Evolutionary conservation across 2,888 invertebrate species (phyloP), one percentile per base, ranked within the genome.

Genomic region (Sarcophaga caerulescens): DNA sequence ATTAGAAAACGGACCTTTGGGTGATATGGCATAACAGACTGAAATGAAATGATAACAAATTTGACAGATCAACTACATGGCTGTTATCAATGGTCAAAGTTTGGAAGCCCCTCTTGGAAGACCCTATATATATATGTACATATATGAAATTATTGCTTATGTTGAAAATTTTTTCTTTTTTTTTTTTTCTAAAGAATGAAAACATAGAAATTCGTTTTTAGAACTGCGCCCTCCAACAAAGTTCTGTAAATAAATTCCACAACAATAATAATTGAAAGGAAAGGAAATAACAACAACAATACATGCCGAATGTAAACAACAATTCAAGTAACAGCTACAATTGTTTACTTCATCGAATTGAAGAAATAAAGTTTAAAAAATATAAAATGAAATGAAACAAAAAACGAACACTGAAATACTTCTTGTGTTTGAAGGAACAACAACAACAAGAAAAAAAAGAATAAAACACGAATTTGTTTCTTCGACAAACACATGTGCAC

Each of bases 331-430:
- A 52, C 71, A 59, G 19, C 14, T 60, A 35, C 68, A 74, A 85
- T 82, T 82, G 80, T 83, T 86, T 82, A 78, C 77, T 77, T 70
- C 69, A 86, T 81, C 85, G 63, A 77, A 74, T 73, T 47, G 52
- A 47, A 76, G 81, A 66, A 59, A 60, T 60, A 76, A 12, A 52
- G 3, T 8, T 35, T 35, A 0, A 52, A 52, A 17, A 52, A 47
- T 1, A 4, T 1, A 3, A 52, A 52, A 14, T 14, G 12, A 52
- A 52, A 14, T 14, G 17, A 52, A 52, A n/a, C n/a, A 1, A 52
- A 14, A 52, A 17, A 52, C 52, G 52, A 52, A 12, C 52, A 52
- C 1, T 44, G n/a, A 66, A 35, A n/a, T 52, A 52, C 47, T 73
- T 66, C n/a, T 60, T 78, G 60, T 78, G 77, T 47, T 68, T 47